Base-by-base conservation (phyloP, 2,113 vertebrate species). In the Mixornis gularis region DNA sequence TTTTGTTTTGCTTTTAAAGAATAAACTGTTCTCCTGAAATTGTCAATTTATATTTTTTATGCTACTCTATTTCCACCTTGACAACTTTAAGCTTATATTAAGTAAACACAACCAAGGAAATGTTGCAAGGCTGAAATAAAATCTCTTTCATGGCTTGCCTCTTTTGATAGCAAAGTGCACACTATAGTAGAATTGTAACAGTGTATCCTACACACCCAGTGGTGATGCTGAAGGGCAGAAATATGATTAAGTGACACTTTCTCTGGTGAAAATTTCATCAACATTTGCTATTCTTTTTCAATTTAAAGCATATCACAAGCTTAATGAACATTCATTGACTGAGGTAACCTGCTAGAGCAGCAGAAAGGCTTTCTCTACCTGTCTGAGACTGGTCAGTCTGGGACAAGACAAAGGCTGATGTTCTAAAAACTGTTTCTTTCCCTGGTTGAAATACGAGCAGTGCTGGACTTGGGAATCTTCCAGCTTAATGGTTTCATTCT, bases 91-190 rank as follows among this genome's bases (percentile, higher is more conserved):
- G 13, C 6, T 64, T 59, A 19, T 10, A 8, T 74, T 65, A 55
- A 46, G 19, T 36, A 48, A 88, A 84, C 6, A 30, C 8, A 87
- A 60, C 58, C 1, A 5, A 51, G 43, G 43, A 91, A 74, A 44
- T 4, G 15, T 16, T 64, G 22, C 5, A 71, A 58, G 20, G 49
- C 29, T 82, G 58, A 87, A 86, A 65, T 1, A 40, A 29, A 82
- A 7, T 32, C 5, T 40, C 13, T 48, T 74, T 25, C 0, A 0
- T 11, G 18, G 29, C 34, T 66, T 20, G 34, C 2, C 18, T 34
- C 18, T 70, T 77, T 52, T 1, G 1, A 44, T 3, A 49, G 30
- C 36, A 56, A 87, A 86, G 44, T 3, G 3, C 9, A 27, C 3
- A 2, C 27, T 26, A 38, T 2, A 85, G 36, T 2, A 79, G 25